phyloP scores from a whole-genome alignment of 2,797 vertebrate species.

The Gallinago nigripennis region DNA sequence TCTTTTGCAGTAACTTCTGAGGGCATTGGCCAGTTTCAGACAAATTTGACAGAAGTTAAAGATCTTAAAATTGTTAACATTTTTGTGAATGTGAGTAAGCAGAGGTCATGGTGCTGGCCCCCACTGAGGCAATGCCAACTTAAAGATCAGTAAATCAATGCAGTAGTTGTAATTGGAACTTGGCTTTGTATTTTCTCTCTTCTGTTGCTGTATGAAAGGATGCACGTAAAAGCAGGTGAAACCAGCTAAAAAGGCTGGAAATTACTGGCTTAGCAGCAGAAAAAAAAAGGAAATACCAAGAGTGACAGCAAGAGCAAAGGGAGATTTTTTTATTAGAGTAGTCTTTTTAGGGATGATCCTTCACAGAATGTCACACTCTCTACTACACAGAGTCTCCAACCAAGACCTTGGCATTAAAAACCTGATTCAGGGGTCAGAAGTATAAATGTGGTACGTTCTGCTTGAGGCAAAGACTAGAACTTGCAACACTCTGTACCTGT shows the following conservation, averaged over 20 bases:
- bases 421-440: not conserved
- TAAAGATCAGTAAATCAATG: not conserved
- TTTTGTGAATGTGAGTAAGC: not conserved
- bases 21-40: not conserved
- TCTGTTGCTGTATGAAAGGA: not conserved
- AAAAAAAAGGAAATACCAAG: not conserved
- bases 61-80: not conserved
- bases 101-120: not conserved
- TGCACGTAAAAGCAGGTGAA: not conserved
- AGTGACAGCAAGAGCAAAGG: not conserved
- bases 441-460: not conserved
- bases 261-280: not conserved
- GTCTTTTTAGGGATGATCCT: not conserved
- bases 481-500: not conserved
- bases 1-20: not conserved
- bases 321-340: not conserved
- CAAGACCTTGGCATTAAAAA: not conserved
- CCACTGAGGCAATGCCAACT: not conserved
- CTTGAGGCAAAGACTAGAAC: not conserved
- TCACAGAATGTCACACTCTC: not conserved
- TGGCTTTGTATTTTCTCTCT: not conserved
- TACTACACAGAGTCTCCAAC: not conserved
- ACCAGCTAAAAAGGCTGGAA: not conserved
- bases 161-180: not conserved
- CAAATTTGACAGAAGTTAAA: not conserved